Base-by-base conservation (phyloP, 2,113 vertebrate species). In the Opisthocomus hoazin region DNA sequence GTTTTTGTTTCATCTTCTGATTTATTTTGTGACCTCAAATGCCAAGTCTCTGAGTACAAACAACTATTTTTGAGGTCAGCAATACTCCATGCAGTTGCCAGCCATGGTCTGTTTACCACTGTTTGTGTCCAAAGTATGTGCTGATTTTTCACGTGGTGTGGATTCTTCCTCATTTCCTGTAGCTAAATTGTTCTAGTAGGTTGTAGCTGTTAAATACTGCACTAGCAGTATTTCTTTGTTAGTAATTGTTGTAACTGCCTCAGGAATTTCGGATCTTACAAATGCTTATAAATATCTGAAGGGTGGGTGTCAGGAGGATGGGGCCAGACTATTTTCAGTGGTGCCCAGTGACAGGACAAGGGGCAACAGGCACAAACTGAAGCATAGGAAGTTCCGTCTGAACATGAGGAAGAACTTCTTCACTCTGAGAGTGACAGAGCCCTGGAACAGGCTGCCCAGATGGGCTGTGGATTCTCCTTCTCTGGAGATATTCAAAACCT, bases 21-120 rank as follows among this genome's bases (percentile, higher is more conserved):
- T 81, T 73, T 90, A 51, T 82, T 94, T 91, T 91, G 39, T 93
- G 84, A 90, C 71, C 45, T 93, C n/a, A 77, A 74, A 91, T 46
- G 34, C 80, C 50, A 90, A 58, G 23, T 74, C 17, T 89, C 45
- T 83, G 41, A 65, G n/a, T 65, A 27, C 27, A 93, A 84, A 41
- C 54, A 66, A 5, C 29, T 58, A 34, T 89, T 90, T 93, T 91
- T 92, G 79, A 86, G 78, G 75, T 68, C 75, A 61, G 66, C 76
- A 51, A 30, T 41, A 68, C 30, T 75, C 18, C 15, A 2, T 75
- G 74, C 21, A 39, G 8, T 86, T 95, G 32, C 58, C 71, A 90
- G 37, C 26, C 63, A 2, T 80, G 50, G 19, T 63, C 66, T 7
- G 7, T 58, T 93, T 51, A 74, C 81, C 58, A 60, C 1, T 83